Percentiles rank a stretch among this genome's conserved stretches.
Evolutionary conservation across 2,888 invertebrate genomes (phyloP).

Genomic region (Cephus spinipes): DNA sequence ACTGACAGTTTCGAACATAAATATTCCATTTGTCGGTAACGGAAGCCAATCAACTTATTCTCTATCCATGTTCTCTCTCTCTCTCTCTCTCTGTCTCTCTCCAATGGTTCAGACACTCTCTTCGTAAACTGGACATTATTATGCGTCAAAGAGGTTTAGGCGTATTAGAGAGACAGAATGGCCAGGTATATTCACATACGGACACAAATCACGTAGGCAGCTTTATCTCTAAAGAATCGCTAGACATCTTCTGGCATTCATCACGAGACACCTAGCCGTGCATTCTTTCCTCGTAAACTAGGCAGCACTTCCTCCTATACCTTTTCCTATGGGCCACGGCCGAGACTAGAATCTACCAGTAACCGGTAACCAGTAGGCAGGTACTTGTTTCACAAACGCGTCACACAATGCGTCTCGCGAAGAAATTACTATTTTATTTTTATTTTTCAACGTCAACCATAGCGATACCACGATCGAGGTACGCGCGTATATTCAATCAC

Average conservation of each 20-base stretch:
- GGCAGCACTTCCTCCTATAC: neutral
- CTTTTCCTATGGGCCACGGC: neutral
- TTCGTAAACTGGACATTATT: neutral
- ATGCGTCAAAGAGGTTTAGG: conserved; percentile 10
- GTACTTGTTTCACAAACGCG: neutral
- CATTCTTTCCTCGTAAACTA: conserved; percentile 2
- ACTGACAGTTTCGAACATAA: neutral
- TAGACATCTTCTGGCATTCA: conserved; percentile 12
- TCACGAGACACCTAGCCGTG: conserved; percentile 2
- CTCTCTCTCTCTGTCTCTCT: neutral
- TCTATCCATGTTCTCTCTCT: conserved; percentile 12
- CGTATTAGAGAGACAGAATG: conserved; percentile 2
- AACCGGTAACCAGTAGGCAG: neutral
- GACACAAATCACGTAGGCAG: conserved; percentile 9
- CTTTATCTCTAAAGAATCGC: conserved; percentile 11
- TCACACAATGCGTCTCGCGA: neutral
- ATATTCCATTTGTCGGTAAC: neutral
- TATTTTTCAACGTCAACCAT: neutral
- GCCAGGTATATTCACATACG: conserved; percentile 3
- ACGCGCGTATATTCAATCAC: neutral
- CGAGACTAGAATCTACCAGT: neutral
- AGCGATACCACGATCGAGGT: neutral
- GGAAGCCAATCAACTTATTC: conserved; percentile 31
- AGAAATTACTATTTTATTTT: neutral
- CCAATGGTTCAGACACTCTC: neutral